Evolutionary conservation across 2,113 vertebrate species (phyloP), one percentile per base, ranked within the genome.

Genomic region (Gymnorhina tibicen): DNA sequence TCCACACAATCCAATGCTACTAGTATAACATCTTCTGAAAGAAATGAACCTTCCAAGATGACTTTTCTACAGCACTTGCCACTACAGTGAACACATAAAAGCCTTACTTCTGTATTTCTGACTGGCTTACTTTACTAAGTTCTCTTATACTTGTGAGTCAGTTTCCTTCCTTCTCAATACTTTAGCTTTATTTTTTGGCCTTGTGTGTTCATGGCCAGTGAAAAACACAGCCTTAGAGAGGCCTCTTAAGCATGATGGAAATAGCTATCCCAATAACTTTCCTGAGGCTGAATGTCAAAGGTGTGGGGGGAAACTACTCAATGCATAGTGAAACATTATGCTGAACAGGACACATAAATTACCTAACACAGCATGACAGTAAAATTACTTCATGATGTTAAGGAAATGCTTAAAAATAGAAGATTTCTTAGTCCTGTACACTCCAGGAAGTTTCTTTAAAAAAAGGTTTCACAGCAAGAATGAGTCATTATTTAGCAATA

Each of bases 401-500:
- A 63, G 77, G 87, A 95, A 96, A 91, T 4, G 6, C 82, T 82
- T 91, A 64, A 89, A 95, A 97, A 94, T 85, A 96, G 87, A 79
- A 49, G 39, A 60, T 0, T 80, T 78, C 17, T 3, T 58, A 85
- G 35, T 63, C 42, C 39, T 77, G 10, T 60, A 55, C 50, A 77
- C 50, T 77, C 55, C 79, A 94, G 94, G 82, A 95, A 96, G 67
- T 7, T 69, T 16, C 58, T 66, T 74, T 37, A 32, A 55, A 79
- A 80, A 89, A 62, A 66, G 9, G 12, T 53, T 93, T 75, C 91
- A 78, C 63, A 89, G n/a, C 37, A 94, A 70, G 50, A 63, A 62
- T 95, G 81, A 95, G 63, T 93, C 82, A 91, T 66, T 90, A 82
- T 88, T 75, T 85, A 62, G 39, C 56, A 74, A 11, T 52, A 78